Evolutionary conservation across 2,797 vertebrate genomes (phyloP), one percentile per base, ranked within the genome.

Genomic region (Halcyon leucocephala): DNA sequence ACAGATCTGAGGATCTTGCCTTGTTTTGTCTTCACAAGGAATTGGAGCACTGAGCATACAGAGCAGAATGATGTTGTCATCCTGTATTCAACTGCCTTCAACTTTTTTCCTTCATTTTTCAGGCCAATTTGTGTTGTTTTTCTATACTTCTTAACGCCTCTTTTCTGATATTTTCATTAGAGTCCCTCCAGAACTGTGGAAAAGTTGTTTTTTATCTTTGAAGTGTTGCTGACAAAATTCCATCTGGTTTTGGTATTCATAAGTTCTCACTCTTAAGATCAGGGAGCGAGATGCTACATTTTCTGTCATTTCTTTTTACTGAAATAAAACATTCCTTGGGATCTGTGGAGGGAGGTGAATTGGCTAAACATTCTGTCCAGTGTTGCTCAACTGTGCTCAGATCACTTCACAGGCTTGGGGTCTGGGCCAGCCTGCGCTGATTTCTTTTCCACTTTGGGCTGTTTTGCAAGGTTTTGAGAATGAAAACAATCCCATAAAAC

Each of bases 381-480:
- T 81, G 81, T 97, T 96, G 91, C 96, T 93, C 94, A 95, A 86
- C 70, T 90, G 17, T 70, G 28, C 82, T 96, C 80, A 82, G 64
- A 83, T 92, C 76, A 57, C 74, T 93, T 90, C 84, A 89, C 52
- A 83, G 82, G 8, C 96, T 73, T 0, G 1, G 64, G 37, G 44
- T 79, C 62, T 79, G 80, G 35, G 93, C 93, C 94, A 96, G 48
- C 55, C 70, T 84, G 80, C 28, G 29, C 57, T 96, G 66, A 79
- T 95, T 96, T 87, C 67, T 93, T 96, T 96, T 96, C 93, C 91
- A 95, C n/a, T 96, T 95, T 79, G 66, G 64, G 79, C 28, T 82
- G 57, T 82, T 96, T 90, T 70, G 48, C 62, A 78, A 71, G 80
- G 42, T 77, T 96, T n/a, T 90, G 52, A 86, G 66, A 80, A 88